These are phyloP conservation scores for Drosophila teissieri DNA, from an alignment of 1,140 invertebrate genomes.

Conservation along the genomic window DNA sequence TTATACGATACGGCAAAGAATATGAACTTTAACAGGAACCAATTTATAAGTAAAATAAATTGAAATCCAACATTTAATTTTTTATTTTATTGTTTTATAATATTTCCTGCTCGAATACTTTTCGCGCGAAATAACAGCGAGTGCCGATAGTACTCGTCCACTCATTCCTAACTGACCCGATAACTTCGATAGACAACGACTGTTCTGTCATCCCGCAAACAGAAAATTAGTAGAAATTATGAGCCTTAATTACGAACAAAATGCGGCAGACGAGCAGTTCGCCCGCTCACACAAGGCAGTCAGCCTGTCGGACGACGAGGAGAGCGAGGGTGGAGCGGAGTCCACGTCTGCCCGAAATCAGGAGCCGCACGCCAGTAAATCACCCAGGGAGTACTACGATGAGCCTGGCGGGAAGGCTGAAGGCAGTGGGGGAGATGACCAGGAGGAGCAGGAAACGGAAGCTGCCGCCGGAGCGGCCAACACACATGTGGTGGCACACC, in stretches of 20 bases:
- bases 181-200: conserved; percentile 11
- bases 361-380: background rate
- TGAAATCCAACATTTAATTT: background rate
- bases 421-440: conserved; percentile 2
- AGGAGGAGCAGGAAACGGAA: conserved; percentile 8
- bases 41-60: too few species aligned
- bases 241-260: conserved; percentile 66
- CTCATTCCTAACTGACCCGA: conserved; percentile 11
- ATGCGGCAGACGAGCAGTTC: conserved; percentile 42
- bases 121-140: too few species aligned
- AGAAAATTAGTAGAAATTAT: conserved; percentile 33
- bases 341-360: background rate
- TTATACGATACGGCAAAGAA: too few species aligned
- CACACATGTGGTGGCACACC: conserved; percentile 90
- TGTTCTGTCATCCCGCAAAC: background rate
- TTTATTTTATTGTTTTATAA: background rate
- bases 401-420: conserved; percentile 12
- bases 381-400: conserved; percentile 12
- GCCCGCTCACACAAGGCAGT: conserved; percentile 26
- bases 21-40: too few species aligned
- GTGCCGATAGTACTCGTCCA: too few species aligned
- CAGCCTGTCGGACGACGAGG: conserved; percentile 63
- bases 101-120: background rate
- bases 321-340: conserved; percentile 40
- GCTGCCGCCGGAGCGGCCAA: conserved; percentile 72